These are phyloP conservation scores for Dicerorhinus sumatrensis DNA, from an alignment of 2,113 vertebrate genomes.

Conservation along the genomic window DNA sequence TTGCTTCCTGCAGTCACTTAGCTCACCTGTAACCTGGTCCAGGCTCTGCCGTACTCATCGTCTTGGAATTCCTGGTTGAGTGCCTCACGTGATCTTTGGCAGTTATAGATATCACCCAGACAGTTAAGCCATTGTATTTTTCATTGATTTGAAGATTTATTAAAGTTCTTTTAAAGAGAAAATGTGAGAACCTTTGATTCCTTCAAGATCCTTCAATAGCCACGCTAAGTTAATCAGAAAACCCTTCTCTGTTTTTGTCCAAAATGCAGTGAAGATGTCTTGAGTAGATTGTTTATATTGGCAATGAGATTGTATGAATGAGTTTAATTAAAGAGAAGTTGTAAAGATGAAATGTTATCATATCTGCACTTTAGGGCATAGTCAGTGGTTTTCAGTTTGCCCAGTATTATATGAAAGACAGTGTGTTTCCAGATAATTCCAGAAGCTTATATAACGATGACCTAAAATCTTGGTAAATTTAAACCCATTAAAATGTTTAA, in stretches of 20 bases:
- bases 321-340: slow-evolving; percentile 40
- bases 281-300: slow-evolving; percentile 4
- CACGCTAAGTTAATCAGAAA: background rate
- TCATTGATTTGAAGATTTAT: slow-evolving; percentile 18
- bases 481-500: background rate
- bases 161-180: slow-evolving; percentile 46
- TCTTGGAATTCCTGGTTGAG: background rate
- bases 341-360: background rate
- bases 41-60: background rate
- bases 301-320: background rate
- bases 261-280: background rate
- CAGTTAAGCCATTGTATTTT: slow-evolving; percentile 16
- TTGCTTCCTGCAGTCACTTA: background rate
- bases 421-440: background rate
- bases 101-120: background rate
- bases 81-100: background rate
- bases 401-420: background rate
- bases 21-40: background rate
- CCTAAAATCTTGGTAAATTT: background rate
- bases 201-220: background rate
- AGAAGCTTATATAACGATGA: background rate
- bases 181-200: slow-evolving; percentile 37
- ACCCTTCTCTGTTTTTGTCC: background rate
- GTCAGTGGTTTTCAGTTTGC: background rate
- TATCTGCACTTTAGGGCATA: background rate